Evolutionary conservation across 1,140 invertebrate species (phyloP), one percentile per base, ranked within the genome.

Genomic region (Leptopilina clavipes): DNA sequence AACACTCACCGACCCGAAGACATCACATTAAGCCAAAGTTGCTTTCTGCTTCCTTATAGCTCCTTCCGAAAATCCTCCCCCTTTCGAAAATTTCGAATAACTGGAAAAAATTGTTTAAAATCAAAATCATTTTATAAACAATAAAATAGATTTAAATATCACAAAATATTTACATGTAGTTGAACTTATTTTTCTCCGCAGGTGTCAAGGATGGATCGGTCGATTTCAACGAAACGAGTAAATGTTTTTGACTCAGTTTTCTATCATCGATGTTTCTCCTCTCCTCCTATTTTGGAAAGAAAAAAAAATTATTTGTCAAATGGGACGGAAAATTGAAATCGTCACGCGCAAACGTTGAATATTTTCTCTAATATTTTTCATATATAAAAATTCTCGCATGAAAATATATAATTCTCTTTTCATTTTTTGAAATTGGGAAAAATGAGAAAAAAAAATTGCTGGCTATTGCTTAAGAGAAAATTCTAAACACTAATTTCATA

Each of bases 161-260:
- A 31, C 5, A 73, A 17, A 78, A 76, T 76, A 90, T 90, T 91
- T 82, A 87, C 87, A 89, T 89, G 72, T 65, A 76, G 75, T 89
- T 80, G 80, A 91, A 92, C 72, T 85, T 87, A 17, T 77, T 37
- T 65, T 88, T 86, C 76, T 93, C 92, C 37, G 79, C 71, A 11
- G 75, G 72, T 40, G 86, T 86, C 22, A 93, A 87, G 10, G 92
- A 92, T 12, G 92, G 91, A 76, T 84, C 88, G 54, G 89, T 91
- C 43, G 89, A 86, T 54, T 84, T 78, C 10, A 89, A 74, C 19
- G 90, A 90, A 12, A 87, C 76, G 44, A 86, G 37, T 44, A 92
- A 77, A 79, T 92, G 18, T 40, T 40, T 70, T 43, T 74, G 73
- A n/a, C 54, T 56, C 8, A 70, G 37, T 85, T 37, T 76, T 77